These are phyloP conservation scores for Bruchidius siliquastri DNA, from an alignment of 2,888 invertebrate genomes.

Conservation along the genomic window DNA sequence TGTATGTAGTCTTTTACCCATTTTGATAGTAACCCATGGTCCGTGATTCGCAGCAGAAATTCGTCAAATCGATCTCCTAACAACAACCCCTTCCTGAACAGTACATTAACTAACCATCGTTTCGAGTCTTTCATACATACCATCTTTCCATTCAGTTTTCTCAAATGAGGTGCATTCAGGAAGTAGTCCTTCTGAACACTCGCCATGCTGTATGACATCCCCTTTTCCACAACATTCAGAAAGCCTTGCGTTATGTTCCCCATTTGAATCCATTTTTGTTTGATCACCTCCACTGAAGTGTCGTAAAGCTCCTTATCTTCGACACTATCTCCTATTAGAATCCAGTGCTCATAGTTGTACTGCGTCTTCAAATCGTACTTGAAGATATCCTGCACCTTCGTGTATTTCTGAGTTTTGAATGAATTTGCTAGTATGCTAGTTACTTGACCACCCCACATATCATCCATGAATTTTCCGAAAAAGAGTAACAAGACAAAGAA, in stretches of 20 bases:
- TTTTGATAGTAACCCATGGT: neutral
- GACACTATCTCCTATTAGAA: too few species aligned
- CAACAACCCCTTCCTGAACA: neutral
- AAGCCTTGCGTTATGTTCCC: neutral
- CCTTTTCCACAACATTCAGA: neutral
- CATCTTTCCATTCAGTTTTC: neutral
- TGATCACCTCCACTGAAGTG: neutral
- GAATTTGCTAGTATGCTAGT: neutral
- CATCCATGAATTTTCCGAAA: neutral
- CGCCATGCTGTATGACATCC: neutral
- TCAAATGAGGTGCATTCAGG: neutral
- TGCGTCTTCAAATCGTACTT: neutral
- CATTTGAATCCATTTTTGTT: neutral
- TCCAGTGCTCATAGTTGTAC: neutral
- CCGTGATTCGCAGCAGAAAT: neutral
- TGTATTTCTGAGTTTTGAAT: neutral
- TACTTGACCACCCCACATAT: neutral
- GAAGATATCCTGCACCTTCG: neutral
- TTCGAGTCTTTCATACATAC: neutral
- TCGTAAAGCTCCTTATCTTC: neutral
- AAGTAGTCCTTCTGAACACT: neutral
- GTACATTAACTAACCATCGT: neutral
- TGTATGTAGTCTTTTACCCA: neutral
- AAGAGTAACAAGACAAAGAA: neutral
- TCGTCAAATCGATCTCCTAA: neutral